Percentiles rank a stretch among this genome's conserved stretches.
phyloP scores from a whole-genome alignment of 2,113 vertebrate genomes.

The Brachirus orientalis region DNA sequence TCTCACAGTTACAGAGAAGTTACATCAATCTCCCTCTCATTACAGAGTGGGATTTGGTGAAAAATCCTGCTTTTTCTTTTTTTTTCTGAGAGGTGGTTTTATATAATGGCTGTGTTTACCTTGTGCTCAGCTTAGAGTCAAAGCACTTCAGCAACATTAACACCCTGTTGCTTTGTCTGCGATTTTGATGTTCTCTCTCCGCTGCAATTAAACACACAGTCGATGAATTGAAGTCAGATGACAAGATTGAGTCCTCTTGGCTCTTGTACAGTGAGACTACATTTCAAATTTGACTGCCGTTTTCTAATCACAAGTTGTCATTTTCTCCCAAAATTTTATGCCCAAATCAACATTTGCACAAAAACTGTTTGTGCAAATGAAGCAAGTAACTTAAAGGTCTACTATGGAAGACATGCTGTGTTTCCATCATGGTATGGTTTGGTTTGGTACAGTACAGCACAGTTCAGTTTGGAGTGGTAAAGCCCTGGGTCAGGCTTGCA shows the following conservation, averaged over 20 bases:
- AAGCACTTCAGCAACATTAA: conserved; percentile 1
- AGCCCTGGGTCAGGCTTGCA: too few species aligned
- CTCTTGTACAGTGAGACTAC: not conserved
- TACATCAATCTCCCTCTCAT: conserved; percentile 45
- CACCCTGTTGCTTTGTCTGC: conserved; percentile 11
- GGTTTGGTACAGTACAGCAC: too few species aligned
- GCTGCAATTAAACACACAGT: not conserved
- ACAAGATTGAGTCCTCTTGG: not conserved
- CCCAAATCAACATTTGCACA: not conserved
- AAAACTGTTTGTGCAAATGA: too few species aligned
- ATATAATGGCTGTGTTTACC: conserved; percentile 28
- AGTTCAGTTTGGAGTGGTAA: too few species aligned
- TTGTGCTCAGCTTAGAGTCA: conserved; percentile 3
- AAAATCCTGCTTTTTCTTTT: conserved; percentile 38
- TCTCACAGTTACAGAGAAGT: conserved; percentile 4
- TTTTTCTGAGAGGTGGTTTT: not conserved
- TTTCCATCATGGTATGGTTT: too few species aligned
- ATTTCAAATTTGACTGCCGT: not conserved
- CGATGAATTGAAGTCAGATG: not conserved
- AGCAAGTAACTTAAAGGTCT: too few species aligned
- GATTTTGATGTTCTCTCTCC: not conserved
- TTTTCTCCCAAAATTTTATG: too few species aligned
- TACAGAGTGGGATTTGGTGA: conserved; percentile 16
- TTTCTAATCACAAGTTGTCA: not conserved
- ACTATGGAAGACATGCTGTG: too few species aligned